A percentile compares a stretch with the other conserved stretches of the same genome.
Evolutionary conservation across 2,797 vertebrate species (phyloP).

Genomic region (Enteromius trimaculatus): DNA sequence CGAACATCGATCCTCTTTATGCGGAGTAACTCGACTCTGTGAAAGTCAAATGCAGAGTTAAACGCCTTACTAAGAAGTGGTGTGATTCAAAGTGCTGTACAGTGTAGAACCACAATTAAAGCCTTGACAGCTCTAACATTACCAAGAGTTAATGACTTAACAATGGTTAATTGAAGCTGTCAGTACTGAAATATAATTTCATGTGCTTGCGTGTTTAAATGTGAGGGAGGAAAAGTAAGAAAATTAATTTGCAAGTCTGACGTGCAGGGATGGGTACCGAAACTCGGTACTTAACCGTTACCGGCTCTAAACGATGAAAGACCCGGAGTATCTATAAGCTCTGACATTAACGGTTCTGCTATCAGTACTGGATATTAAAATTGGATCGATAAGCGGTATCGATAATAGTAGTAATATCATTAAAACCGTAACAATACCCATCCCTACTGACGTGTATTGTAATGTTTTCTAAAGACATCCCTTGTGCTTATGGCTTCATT

Average conservation of each 20-base stretch:
- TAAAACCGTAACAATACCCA: too few relatives aligned
- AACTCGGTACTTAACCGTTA: too few relatives aligned
- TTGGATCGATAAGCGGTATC: too few relatives aligned
- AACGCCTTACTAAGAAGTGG: slow-evolving; percentile 27
- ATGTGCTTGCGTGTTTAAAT: background rate
- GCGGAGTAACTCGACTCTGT: slow-evolving; percentile 11
- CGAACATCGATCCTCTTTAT: background rate
- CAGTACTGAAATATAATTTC: background rate
- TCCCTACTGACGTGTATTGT: background rate
- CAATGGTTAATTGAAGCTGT: slow-evolving; percentile 25
- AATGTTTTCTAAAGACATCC: background rate
- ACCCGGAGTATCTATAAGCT: too few relatives aligned
- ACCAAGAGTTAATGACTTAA: slow-evolving; percentile 26
- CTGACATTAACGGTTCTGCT: too few relatives aligned
- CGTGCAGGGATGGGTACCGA: too few relatives aligned
- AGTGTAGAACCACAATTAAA: slow-evolving; percentile 34
- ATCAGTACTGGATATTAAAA: too few relatives aligned
- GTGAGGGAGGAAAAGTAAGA: background rate
- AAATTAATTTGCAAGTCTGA: background rate
- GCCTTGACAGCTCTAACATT: slow-evolving; percentile 31
- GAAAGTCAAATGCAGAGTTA: slow-evolving; percentile 38
- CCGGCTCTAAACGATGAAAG: too few relatives aligned
- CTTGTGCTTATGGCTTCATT: background rate
- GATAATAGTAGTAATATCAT: too few relatives aligned
- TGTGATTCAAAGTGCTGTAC: slow-evolving; percentile 1